A percentile compares a stretch with the other conserved stretches of the same genome.
phyloP scores from a whole-genome alignment of 2,113 vertebrate species.

The Microcebus lehilahytsara region DNA sequence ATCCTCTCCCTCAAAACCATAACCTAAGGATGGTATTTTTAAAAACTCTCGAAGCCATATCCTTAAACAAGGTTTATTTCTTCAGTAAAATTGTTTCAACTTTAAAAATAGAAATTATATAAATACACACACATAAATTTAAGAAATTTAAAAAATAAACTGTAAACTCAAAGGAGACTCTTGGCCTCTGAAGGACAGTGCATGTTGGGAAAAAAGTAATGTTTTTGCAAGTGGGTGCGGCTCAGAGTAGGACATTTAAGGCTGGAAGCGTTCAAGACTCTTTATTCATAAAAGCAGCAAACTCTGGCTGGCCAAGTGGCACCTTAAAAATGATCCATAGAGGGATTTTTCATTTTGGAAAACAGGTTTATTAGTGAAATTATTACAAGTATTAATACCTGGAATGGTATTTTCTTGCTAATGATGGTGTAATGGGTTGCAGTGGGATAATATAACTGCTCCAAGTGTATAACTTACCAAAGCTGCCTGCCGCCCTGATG shows the following conservation, averaged over 20 bases:
- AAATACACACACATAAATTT: not conserved
- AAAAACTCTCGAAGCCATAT: not conserved
- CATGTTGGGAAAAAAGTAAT: not conserved
- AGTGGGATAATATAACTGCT: slow-evolving; percentile 11
- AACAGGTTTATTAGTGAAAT: slow-evolving; percentile 70
- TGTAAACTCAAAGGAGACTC: not conserved
- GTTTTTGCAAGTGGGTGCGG: not conserved
- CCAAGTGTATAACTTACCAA: fast-evolving
- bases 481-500: fast-evolving
- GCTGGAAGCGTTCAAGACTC: not conserved
- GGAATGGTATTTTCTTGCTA: slow-evolving; percentile 69
- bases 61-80: not conserved
- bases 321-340: slow-evolving; percentile 53
- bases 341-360: slow-evolving; percentile 63
- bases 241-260: not conserved
- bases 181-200: not conserved
- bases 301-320: not conserved
- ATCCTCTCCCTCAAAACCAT: not conserved
- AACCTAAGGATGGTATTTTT: not conserved
- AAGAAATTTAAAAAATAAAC: not conserved
- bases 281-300: not conserved
- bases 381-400: slow-evolving; percentile 53
- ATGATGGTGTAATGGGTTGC: slow-evolving; percentile 46
- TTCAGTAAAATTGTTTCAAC: slow-evolving; percentile 11
- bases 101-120: not conserved